Base-by-base conservation (phyloP, 1,140 invertebrate species). In the Scaptodrosophila lebanonensis region DNA sequence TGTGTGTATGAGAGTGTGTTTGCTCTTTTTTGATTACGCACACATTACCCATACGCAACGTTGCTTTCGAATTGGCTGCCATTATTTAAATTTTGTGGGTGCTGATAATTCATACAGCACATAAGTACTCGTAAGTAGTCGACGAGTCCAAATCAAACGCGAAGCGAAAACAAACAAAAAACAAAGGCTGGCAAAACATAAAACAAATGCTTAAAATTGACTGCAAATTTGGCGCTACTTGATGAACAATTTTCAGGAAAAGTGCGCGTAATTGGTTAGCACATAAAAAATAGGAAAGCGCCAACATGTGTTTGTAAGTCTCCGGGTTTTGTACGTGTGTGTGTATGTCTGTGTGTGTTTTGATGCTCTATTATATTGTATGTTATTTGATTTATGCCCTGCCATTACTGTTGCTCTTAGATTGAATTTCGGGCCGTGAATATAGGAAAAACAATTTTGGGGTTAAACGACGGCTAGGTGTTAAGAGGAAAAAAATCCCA, bases 231-330 rank as follows among this genome's bases (percentile, higher is more conserved):
- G 22, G 9, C 18, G 49, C 33, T 16, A 50, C 70, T 75, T 66
- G 71, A 73, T 67, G 58, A 44, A 54, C 61, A 51, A 61, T 76
- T 66, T 71, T 56, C 52, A 50, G 50, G 36, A 42, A 49, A 64
- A 77, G 73, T 76, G 59, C 44, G 65, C 61, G 51, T 70, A 76
- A 75, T 75, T 75, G 57, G 52, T n/a, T n/a, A n/a, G 22, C 22
- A n/a, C n/a, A n/a, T n/a, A n/a, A n/a, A n/a, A n/a, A n/a, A n/a
- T n/a, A n/a, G n/a, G n/a, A n/a, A n/a, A 25, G 22, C 22, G 22
- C 61, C 66, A 68, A 63, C 71, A 76, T 76, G 44, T 76, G 71
- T 18, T 71, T n/a, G n/a, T n/a, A n/a, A n/a, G 16, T 54, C 45
- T 56, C 22, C 59, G 18, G 25, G 11, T 11, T 9, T 32, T 15